A percentile compares a stretch with the other conserved stretches of the same genome.
phyloP scores from a whole-genome alignment of 2,797 vertebrate species.

The Euphonia xanthogaster region DNA sequence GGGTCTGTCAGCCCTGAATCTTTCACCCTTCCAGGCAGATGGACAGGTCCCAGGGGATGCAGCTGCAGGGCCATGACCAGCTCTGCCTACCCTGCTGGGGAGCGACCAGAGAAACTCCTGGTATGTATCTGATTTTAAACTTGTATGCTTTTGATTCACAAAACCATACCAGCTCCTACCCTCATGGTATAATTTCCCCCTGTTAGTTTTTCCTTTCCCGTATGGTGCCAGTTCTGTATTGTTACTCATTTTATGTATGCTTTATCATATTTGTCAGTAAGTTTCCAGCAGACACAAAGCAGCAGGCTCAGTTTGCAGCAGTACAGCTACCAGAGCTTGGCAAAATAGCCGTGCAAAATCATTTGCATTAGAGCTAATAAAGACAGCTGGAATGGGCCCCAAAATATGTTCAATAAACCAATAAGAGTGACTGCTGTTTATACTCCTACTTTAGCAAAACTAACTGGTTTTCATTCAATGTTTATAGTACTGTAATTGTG shows the following conservation, averaged over 20 bases:
- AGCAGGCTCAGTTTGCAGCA: conserved; percentile 22
- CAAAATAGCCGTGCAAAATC: conserved; percentile 49
- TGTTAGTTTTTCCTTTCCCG: not conserved
- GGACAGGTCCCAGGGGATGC: fast-evolving
- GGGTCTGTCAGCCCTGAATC: not conserved
- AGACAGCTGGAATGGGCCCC: conserved; percentile 51
- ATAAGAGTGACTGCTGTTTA: conserved; percentile 58
- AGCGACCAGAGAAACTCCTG: not conserved
- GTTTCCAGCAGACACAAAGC: conserved; percentile 18
- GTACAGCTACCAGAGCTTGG: conserved; percentile 20
- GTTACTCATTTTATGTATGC: conserved; percentile 1
- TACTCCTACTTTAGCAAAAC: conserved; percentile 43
- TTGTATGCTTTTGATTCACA: not conserved
- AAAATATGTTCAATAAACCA: conserved; percentile 64
- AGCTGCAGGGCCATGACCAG: no score
- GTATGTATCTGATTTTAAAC: not conserved
- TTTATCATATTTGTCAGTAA: conserved; percentile 41
- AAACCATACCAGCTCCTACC: not conserved
- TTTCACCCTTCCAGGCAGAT: not conserved
- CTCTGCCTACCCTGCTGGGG: fast-evolving
- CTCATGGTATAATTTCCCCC: not conserved
- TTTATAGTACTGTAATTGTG: conserved; percentile 47
- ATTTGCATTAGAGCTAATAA: conserved; percentile 60
- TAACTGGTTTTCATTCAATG: conserved; percentile 59
- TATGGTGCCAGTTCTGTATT: not conserved